Evolutionary conservation across 2,888 invertebrate species (phyloP).

Genomic region (Rhamphomyia laevipes): DNA sequence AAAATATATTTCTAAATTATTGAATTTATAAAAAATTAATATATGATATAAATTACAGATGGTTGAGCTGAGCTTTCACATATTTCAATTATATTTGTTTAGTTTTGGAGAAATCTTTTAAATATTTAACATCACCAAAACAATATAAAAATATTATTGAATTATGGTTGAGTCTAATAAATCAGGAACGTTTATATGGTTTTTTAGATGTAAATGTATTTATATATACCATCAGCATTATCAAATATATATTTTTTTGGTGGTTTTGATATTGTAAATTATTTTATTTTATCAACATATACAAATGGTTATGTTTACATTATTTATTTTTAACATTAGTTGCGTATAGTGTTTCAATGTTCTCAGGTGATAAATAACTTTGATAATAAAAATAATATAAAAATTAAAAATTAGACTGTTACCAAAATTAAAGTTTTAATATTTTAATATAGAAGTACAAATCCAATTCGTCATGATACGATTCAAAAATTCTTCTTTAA

Average conservation of each 20-base stretch:
- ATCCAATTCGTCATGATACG: too few species aligned
- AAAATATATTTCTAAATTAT: not conserved
- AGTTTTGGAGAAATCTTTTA: slow-evolving; percentile 54
- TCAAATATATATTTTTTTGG: slow-evolving; percentile 85
- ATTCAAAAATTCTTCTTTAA: too few species aligned
- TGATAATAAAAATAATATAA: too few species aligned
- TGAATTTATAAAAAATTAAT: too few species aligned
- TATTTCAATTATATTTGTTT: slow-evolving; percentile 73
- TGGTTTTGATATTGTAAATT: slow-evolving; percentile 58
- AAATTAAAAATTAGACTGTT: too few species aligned
- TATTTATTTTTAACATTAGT: slow-evolving; percentile 31
- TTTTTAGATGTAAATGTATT: slow-evolving; percentile 57
- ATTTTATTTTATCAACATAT: slow-evolving; percentile 51
- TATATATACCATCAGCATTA: slow-evolving; percentile 66
- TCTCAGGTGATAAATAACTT: too few species aligned
- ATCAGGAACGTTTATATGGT: slow-evolving; percentile 52
- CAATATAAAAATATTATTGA: slow-evolving; percentile 39
- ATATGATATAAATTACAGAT: slow-evolving; percentile 40
- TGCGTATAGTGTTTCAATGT: slow-evolving; percentile 33
- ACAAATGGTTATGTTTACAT: slow-evolving; percentile 26
- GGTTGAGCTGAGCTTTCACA: slow-evolving; percentile 68
- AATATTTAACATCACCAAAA: slow-evolving; percentile 38
- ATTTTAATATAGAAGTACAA: too few species aligned
- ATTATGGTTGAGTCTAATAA: slow-evolving; percentile 36
- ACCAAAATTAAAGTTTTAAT: too few species aligned